Percentiles rank a stretch among this genome's conserved stretches.
Evolutionary conservation across 2,797 vertebrate genomes (phyloP).

Genomic region (Enteromius anoplus): DNA sequence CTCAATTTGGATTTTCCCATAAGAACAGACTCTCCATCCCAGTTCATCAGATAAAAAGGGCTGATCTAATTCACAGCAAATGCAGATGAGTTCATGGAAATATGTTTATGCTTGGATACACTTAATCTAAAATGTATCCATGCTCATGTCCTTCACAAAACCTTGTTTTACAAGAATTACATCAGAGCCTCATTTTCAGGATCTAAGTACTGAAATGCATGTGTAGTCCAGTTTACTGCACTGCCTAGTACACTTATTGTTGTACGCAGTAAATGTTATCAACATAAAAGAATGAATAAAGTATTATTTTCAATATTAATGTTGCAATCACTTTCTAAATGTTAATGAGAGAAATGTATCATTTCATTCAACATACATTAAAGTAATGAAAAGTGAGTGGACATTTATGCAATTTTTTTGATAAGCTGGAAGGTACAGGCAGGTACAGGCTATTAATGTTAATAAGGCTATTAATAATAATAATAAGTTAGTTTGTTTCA

Average conservation of each 20-base stretch:
- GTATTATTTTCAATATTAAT: not conserved
- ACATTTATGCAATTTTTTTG: not conserved
- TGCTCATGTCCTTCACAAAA: not conserved
- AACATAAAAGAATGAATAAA: not conserved
- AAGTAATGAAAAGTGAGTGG: no score
- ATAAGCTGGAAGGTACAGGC: not conserved
- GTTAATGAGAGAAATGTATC: no score
- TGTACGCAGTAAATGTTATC: not conserved
- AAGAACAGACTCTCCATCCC: slow-evolving; percentile 36
- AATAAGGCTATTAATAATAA: no score
- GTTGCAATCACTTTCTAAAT: no score
- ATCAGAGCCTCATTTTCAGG: slow-evolving; percentile 29
- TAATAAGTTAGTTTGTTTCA: no score
- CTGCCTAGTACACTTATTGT: not conserved
- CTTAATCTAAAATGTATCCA: not conserved
- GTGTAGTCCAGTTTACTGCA: not conserved
- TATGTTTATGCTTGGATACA: slow-evolving; percentile 14
- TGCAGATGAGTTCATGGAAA: slow-evolving; percentile 36
- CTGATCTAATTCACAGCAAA: slow-evolving; percentile 49
- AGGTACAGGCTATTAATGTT: no score
- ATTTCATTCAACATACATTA: no score
- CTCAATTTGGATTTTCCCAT: slow-evolving; percentile 34
- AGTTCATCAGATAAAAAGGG: slow-evolving; percentile 42
- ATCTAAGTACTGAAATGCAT: not conserved
- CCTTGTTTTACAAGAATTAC: slow-evolving; percentile 33